Base-by-base conservation (phyloP, 2,113 vertebrate species). In the Pogona vitticeps region DNA sequence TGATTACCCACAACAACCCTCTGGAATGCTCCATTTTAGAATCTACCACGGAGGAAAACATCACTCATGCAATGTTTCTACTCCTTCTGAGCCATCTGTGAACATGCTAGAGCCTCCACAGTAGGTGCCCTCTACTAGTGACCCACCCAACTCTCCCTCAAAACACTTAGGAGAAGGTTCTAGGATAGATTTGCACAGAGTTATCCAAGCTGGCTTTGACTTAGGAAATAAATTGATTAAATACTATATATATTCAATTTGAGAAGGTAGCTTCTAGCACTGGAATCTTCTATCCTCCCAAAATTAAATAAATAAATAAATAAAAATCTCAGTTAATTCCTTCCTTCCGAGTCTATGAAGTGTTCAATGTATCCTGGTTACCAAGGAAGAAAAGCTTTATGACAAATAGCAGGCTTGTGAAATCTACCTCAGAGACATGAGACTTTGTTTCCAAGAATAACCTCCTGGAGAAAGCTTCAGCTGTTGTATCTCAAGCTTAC, bases 371-470 rank as follows among this genome's bases (percentile, higher is more conserved):
- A 81, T 7, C 80, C 14, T 10, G 2, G 83, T 59, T 6, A 63
- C 18, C 9, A 68, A 67, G 76, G 86, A 76, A 0, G 5, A 3
- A 85, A 18, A 88, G 20, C 75, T 40, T 84, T 26, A 65, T 13
- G 84, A 17, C 61, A 84, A 87, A 86, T 36, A 90, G 1, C 40
- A 13, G 59, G 28, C 46, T 82, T 90, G 23, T 52, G 88, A 52
- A 77, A 26, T 65, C 81, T 76, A 88, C 36, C 42, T 89, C 85
- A 87, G 38, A 83, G n/a, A 73, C 12, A 89, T 88, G 72, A 77
- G 77, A 31, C 67, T 52, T 89, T 91, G 33, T 91, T 91, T 86
- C 84, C n/a, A 79, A 91, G 84, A 71, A 40, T 63, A 89, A 84
- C 61, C 71, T 65, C 63, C 1, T 1, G 40, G 61, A 31, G 73